Conservation (phyloP, 2,797 vertebrate species). For the Helicolenus hilgendorfi region DNA sequence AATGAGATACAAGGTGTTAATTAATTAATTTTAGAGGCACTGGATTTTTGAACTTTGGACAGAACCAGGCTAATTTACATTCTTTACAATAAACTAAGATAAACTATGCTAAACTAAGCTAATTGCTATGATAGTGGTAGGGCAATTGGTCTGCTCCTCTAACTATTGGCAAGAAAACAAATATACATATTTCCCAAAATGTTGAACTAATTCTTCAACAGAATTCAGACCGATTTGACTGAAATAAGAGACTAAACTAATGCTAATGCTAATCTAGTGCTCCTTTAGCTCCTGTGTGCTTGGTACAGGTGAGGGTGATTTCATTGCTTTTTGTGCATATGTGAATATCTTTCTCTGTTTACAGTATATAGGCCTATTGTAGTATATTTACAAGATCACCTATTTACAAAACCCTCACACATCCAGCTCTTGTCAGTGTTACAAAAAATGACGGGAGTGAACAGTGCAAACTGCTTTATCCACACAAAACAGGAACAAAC, state of each 20-base stretch:
- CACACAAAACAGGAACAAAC: conserved; percentile 5
- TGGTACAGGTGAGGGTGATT: neutral
- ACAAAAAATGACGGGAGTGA: neutral
- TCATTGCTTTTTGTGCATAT: neutral
- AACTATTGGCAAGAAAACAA: neutral
- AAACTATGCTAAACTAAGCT: neutral
- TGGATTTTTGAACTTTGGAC: neutral
- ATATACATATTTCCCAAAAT: neutral
- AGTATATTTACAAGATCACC: neutral
- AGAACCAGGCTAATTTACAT: neutral
- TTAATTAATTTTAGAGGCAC: neutral
- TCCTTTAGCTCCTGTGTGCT: neutral
- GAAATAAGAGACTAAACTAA: neutral
- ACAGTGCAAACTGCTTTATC: neutral
- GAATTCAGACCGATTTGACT: neutral
- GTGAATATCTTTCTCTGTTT: neutral
- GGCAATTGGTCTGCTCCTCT: neutral
- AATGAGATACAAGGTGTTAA: neutral
- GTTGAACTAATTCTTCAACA: neutral
- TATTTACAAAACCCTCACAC: conserved; percentile 13
- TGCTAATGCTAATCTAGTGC: neutral
- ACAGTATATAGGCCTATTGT: neutral
- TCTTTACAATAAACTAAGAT: conserved; percentile 21
- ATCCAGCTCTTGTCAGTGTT: conserved; percentile 14
- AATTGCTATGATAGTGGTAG: neutral